Conservation (phyloP, 2,888 invertebrate genomes). For the Brachyptera risi region DNA sequence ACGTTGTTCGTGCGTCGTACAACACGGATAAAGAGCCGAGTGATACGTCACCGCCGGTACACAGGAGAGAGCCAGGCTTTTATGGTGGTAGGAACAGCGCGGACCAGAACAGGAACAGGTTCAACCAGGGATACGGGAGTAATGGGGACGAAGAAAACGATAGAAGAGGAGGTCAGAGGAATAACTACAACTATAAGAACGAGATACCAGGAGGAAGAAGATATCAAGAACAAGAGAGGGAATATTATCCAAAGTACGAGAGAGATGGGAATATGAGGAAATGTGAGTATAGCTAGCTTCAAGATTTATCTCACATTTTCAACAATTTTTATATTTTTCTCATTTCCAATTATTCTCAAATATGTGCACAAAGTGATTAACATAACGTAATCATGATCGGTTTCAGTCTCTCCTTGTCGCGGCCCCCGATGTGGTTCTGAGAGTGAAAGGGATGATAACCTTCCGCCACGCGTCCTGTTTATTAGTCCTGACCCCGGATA, state of each 20-base stretch:
- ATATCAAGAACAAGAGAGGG: background rate
- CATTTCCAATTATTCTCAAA: too few relatives aligned
- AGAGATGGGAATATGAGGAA: background rate
- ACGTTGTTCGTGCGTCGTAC: constrained; percentile 1
- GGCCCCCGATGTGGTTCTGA: too few relatives aligned
- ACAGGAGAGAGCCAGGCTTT: constrained; percentile 5
- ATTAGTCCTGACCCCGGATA: too few relatives aligned
- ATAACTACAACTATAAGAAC: background rate
- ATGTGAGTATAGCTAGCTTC: too few relatives aligned
- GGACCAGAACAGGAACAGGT: background rate
- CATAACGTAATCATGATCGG: too few relatives aligned
- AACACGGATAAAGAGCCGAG: background rate
- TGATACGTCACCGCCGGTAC: background rate
- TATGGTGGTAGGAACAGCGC: background rate
- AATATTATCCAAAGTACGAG: background rate
- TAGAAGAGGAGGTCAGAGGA: background rate
- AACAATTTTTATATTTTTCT: too few relatives aligned
- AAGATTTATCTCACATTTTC: too few relatives aligned
- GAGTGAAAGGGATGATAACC: too few relatives aligned
- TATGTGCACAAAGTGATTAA: too few relatives aligned
- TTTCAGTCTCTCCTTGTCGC: too few relatives aligned
- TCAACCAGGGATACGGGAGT: background rate
- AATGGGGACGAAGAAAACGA: background rate
- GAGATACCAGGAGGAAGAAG: background rate
- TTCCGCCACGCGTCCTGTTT: too few relatives aligned